These are phyloP conservation scores for Lasiurus borealis DNA, from an alignment of 2,113 vertebrate genomes.

Conservation along the genomic window DNA sequence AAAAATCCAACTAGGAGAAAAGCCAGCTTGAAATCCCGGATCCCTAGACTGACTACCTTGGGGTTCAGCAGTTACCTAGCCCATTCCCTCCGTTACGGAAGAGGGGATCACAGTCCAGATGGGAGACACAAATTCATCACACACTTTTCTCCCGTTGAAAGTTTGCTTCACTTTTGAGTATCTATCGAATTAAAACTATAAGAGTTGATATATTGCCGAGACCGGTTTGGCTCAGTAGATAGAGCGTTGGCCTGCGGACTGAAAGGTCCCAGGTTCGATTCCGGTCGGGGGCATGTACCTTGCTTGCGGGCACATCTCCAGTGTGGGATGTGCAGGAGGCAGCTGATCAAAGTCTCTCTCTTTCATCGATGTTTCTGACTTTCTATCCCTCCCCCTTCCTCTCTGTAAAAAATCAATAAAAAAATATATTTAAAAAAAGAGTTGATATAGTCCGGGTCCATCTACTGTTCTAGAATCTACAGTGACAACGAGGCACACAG, in stretches of 20 bases:
- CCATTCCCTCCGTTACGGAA: neutral
- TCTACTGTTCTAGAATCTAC: neutral
- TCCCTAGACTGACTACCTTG: fast-evolving
- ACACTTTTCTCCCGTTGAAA: slow-evolving; percentile 1
- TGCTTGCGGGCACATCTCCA: too few relatives aligned
- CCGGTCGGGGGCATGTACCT: too few relatives aligned
- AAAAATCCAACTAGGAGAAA: neutral
- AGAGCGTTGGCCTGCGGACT: too few relatives aligned
- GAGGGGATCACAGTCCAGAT: neutral
- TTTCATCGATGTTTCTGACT: too few relatives aligned
- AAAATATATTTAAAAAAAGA: too few relatives aligned
- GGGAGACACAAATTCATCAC: slow-evolving; percentile 49
- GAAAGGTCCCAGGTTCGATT: too few relatives aligned
- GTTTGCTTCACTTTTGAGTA: neutral
- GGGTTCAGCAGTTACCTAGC: neutral
- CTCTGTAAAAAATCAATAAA: too few relatives aligned
- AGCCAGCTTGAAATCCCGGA: neutral
- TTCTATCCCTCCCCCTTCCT: too few relatives aligned
- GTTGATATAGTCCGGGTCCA: neutral
- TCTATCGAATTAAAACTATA: slow-evolving; percentile 24
- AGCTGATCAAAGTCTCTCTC: too few relatives aligned
- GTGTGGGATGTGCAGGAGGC: too few relatives aligned
- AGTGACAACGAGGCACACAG: neutral
- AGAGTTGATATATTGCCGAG: neutral
- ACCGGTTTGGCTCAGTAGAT: too few relatives aligned